A percentile compares a stretch with the other conserved stretches of the same genome.
phyloP scores from a whole-genome alignment of 2,113 vertebrate species.

The Gymnobelideus leadbeateri region DNA sequence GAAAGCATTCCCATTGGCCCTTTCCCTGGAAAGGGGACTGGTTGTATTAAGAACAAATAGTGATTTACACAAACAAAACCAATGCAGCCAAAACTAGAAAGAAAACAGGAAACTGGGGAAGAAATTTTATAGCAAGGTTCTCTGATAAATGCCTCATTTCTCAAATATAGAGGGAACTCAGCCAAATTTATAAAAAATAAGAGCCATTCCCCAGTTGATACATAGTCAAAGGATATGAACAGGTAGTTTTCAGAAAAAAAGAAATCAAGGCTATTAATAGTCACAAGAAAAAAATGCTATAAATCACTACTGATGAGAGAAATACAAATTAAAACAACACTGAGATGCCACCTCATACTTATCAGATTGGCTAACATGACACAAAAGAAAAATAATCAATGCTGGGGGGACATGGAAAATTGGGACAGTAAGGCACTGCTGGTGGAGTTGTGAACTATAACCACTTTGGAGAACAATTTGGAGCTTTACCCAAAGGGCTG shows the following conservation, averaged over 20 bases:
- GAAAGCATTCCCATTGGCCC: neutral
- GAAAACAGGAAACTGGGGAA: neutral
- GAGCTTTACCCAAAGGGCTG: neutral
- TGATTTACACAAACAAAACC: neutral
- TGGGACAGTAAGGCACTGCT: neutral
- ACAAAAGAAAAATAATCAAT: neutral
- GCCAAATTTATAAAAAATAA: slow-evolving; percentile 3
- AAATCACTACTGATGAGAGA: neutral
- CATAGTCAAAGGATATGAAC: neutral
- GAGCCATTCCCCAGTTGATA: neutral
- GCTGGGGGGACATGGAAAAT: neutral
- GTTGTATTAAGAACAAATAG: neutral
- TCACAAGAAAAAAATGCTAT: neutral
- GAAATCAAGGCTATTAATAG: neutral
- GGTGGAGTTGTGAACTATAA: neutral
- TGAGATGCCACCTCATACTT: neutral
- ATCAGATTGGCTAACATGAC: neutral
- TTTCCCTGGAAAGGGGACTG: neutral
- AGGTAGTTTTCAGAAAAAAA: neutral
- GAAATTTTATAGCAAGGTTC: neutral
- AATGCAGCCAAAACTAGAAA: neutral
- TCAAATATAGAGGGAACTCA: neutral
- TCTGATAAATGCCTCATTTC: neutral
- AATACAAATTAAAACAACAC: neutral
- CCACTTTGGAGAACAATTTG: neutral